These are phyloP conservation scores for Steinernema scapterisci DNA, from an alignment of 2,888 invertebrate genomes.

Conservation along the genomic window DNA sequence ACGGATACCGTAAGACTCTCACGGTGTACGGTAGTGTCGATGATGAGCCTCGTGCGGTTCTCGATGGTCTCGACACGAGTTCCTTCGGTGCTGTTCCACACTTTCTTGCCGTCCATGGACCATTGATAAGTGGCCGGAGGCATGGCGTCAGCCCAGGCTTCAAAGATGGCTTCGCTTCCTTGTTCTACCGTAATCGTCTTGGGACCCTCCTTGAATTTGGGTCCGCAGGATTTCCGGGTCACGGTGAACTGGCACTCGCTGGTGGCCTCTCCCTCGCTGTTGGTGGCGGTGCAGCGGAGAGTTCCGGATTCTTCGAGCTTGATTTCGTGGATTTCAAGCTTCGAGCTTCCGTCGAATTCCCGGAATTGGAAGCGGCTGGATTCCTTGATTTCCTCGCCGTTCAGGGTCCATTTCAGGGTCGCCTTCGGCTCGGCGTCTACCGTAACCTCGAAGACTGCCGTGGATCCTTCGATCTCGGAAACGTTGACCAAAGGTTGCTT, in stretches of 20 bases:
- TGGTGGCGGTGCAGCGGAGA: slow-evolving; percentile 67
- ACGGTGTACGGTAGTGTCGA: slow-evolving; percentile 49
- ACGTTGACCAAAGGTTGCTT: slow-evolving; percentile 71
- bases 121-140: slow-evolving; percentile 61
- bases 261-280: slow-evolving; percentile 66
- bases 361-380: slow-evolving; percentile 52
- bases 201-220: slow-evolving; percentile 44
- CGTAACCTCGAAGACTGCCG: slow-evolving; percentile 60
- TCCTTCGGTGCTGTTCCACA: slow-evolving; percentile 58
- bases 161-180: slow-evolving; percentile 58
- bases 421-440: slow-evolving; percentile 66
- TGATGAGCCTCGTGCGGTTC: slow-evolving; percentile 53
- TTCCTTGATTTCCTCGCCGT: slow-evolving; percentile 54
- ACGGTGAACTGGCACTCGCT: slow-evolving; percentile 49
- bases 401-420: slow-evolving; percentile 59
- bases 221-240: slow-evolving; percentile 44
- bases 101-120: slow-evolving; percentile 55
- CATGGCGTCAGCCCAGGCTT: slow-evolving; percentile 58
- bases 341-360: slow-evolving; percentile 63
- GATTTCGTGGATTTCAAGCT: slow-evolving; percentile 58
- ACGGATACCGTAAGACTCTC: slow-evolving; percentile 51
- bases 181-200: slow-evolving; percentile 52
- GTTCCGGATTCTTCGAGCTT: slow-evolving; percentile 61
- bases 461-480: slow-evolving; percentile 69
- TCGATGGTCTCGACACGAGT: slow-evolving; percentile 48